Evolutionary conservation across 2,888 invertebrate genomes (phyloP), one percentile per base, ranked within the genome.

Genomic region (Falcaria lacertinaria): DNA sequence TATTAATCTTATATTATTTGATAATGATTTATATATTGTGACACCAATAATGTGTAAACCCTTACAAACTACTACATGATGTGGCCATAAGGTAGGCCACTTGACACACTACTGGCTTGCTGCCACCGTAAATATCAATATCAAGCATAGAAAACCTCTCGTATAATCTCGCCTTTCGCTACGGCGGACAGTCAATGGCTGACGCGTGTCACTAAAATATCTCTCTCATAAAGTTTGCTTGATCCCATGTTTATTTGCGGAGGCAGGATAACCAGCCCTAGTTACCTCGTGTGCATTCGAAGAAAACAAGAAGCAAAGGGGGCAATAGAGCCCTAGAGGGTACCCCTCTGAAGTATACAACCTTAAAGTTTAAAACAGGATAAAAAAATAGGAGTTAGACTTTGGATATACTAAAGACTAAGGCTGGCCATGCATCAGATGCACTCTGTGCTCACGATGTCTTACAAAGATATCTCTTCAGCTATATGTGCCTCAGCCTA

Each of bases 301-400:
- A 87, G 83, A 85, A 86, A 88, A 87, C 83, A 87, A 85, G 84
- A 84, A 87, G 88, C 88, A 80, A 74, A 85, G 81, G 82, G 80
- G 80, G 80, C 53, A 64, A 72, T 60, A 65, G 54, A 56, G 81
- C 81, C 86, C 78, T 64, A 64, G 74, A 78, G 77, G 74, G 59
- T 46, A 59, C 61, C 73, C 74, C 76, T 71, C 61, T 51, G 73
- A 83, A 81, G 71, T 82, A 83, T 86, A 84, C 69, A 80, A 77
- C 69, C 86, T 86, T 88, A 88, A 84, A 75, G 77, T 81, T 50
- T 80, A 86, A 87, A 88, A 88, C 75, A 87, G 88, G 83, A 77
- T 88, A 88, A 88, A 88, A 88, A 88, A 88, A 88, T 87, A 88
- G 88, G 87, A 87, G 78, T 82, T 85, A 85, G 84, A 86, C 71